Base-by-base conservation (phyloP, 2,113 vertebrate genomes). In the Planiliza haematocheilus region DNA sequence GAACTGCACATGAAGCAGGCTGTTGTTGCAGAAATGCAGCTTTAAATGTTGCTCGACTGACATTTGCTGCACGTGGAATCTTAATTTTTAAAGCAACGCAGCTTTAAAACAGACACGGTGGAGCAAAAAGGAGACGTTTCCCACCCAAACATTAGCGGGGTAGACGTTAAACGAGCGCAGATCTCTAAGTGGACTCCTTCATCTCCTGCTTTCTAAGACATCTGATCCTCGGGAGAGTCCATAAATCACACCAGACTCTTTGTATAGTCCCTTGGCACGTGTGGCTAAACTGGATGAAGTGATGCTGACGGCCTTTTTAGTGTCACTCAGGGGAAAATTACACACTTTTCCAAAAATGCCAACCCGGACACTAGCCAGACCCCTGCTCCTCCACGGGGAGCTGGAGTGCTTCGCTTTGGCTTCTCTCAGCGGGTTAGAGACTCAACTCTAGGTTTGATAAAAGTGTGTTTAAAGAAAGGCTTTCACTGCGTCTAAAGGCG, bases 251-350 rank as follows among this genome's bases (percentile, higher is more conserved):
- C 56, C 49, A 34, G 21, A 30, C 24, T 30, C 24, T 30, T 6
- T 53, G 2, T 37, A 6, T 24, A 39, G 21, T 73, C n/a, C 1
- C 70, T 53, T 52, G 18, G 39, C 24, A 24, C 46, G 30, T 59
- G 50, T 51, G 38, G 45, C 20, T 41, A 7, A 60, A 45, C 58
- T 43, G 37, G 38, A 42, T 38, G 50, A 57, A 43, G 57, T 49
- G 55, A 61, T 48, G 58, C 37, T 52, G 45, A 38, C 17, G 4
- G 17, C 24, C 17, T 20, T 41, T 58, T 58, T 58, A 69, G 18
- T 38, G 55, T 48, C 53, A 49, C 36, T 68, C 64, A 17, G 37
- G 24, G n/a, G 24, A 67, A 55, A 67, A 43, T 36, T 45, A 55
- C 21, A 12, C 12, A 30, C 24, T 30, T 56, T 37, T 20, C 12